Evolutionary conservation across 2,888 invertebrate genomes (phyloP), one percentile per base, ranked within the genome.

Genomic region (Encarsia formosa): DNA sequence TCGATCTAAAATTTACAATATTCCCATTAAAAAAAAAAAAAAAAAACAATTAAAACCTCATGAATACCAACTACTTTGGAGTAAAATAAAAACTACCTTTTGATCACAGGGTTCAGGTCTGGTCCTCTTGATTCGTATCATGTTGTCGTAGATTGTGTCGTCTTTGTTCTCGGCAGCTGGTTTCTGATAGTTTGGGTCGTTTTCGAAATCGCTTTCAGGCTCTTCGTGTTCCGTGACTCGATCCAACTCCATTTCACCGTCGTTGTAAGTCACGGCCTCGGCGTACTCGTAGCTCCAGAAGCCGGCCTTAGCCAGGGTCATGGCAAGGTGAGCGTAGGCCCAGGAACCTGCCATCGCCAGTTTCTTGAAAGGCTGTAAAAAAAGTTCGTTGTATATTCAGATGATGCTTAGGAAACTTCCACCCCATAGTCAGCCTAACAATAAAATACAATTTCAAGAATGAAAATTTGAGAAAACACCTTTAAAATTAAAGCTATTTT

Each of bases 71-170:
- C n/a, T n/a, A n/a, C n/a, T n/a, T n/a, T n/a, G n/a, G n/a, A n/a
- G n/a, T n/a, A n/a, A n/a, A n/a, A n/a, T n/a, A n/a, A n/a, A n/a
- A n/a, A n/a, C n/a, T n/a, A n/a, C 78, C 70, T 88, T 84, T 69
- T 89, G 81, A 71, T 93, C 93, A 70, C 93, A 94, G 4, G 91
- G 87, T 49, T 88, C 86, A 1, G 90, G 89, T 38, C 87, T 79
- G 0, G 92, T 92, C 65, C 90, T 79, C 61, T 85, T 86, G 63
- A 89, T 83, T 43, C 84, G 76, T 2, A 87, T 80, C 8, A 81
- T 75, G 56, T 81, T 81, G 60, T 86, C 83, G 69, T 83, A 80
- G 64, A 81, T 76, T 61, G 78, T 70, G 58, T 77, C 75, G 52
- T 75, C 76, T 58, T 79, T 81, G 42, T 73, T 71, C n/a, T 74